Conservation (phyloP, 2,888 invertebrate species). For the Oxyscelio sp. region DNA sequence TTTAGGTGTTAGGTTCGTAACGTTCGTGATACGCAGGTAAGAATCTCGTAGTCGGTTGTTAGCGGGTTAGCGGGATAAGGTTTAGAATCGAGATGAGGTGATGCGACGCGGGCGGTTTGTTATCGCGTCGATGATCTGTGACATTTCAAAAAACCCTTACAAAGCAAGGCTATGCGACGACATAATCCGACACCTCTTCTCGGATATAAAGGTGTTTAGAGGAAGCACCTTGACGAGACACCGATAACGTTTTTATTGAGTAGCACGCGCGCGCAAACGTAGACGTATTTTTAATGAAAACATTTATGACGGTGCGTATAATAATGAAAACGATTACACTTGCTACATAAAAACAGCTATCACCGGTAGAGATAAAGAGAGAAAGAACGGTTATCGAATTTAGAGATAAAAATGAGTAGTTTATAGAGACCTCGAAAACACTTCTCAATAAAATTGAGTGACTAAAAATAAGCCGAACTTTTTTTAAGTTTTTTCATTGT, state of each 20-base stretch:
- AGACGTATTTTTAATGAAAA: constrained; percentile 64
- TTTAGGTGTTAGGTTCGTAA: constrained; percentile 82
- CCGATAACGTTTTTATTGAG: constrained; percentile 72
- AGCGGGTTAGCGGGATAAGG: constrained; percentile 79
- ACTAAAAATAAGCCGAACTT: not conserved
- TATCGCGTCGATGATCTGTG: constrained; percentile 84
- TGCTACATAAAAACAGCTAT: constrained; percentile 51
- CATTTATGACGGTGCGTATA: constrained; percentile 51
- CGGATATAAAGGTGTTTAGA: constrained; percentile 76
- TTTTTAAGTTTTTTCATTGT: too few relatives aligned
- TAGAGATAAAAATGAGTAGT: not conserved
- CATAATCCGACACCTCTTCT: constrained; percentile 77
- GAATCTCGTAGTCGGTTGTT: constrained; percentile 78
- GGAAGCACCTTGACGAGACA: constrained; percentile 66
- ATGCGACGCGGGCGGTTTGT: constrained; percentile 80
- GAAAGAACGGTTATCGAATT: constrained; percentile 13
- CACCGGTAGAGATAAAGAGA: constrained; percentile 39
- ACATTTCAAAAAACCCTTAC: constrained; percentile 80
- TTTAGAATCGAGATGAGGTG: constrained; percentile 81
- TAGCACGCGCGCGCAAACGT: constrained; percentile 54
- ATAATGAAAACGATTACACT: constrained; percentile 51
- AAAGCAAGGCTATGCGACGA: constrained; percentile 77
- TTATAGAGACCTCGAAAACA: not conserved
- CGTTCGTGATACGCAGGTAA: constrained; percentile 81
- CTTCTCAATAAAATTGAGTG: constrained; percentile 2